Conservation (phyloP, 2,113 vertebrate species). For the Apodemus speciosus region DNA sequence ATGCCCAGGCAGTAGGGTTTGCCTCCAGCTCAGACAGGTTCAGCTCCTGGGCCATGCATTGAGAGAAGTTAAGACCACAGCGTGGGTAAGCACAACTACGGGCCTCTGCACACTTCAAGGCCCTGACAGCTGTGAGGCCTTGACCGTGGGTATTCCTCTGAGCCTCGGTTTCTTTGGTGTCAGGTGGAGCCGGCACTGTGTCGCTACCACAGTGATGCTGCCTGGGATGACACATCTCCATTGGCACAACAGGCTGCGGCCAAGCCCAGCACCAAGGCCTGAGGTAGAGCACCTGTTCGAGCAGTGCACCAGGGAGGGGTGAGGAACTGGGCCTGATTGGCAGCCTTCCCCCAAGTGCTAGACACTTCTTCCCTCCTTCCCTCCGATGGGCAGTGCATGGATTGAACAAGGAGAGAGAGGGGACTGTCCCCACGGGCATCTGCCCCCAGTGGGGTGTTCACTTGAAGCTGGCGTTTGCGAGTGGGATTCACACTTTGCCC, state of each 20-base stretch:
- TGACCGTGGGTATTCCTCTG: too few species aligned
- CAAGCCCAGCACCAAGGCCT: accelerated
- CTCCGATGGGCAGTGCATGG: not conserved
- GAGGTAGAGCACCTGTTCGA: not conserved
- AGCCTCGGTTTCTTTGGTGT: not conserved
- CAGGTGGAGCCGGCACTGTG: accelerated
- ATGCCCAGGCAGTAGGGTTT: not conserved
- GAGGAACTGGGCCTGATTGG: not conserved
- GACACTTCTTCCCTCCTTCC: not conserved
- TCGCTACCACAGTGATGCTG: accelerated
- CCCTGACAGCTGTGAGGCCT: not conserved
- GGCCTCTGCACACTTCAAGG: not conserved
- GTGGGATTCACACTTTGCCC: not conserved
- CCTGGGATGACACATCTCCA: too few species aligned
- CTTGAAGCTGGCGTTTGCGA: not conserved
- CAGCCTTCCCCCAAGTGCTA: not conserved
- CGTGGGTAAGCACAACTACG: not conserved
- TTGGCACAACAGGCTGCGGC: not conserved
- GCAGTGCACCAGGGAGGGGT: not conserved
- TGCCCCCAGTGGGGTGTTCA: not conserved
- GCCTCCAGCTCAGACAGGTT: not conserved
- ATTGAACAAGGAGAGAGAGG: not conserved
- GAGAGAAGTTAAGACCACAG: not conserved
- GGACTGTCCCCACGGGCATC: not conserved
- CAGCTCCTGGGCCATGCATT: not conserved